phyloP scores from a whole-genome alignment of 1,140 invertebrate genomes.

The Drosophila triauraria region DNA sequence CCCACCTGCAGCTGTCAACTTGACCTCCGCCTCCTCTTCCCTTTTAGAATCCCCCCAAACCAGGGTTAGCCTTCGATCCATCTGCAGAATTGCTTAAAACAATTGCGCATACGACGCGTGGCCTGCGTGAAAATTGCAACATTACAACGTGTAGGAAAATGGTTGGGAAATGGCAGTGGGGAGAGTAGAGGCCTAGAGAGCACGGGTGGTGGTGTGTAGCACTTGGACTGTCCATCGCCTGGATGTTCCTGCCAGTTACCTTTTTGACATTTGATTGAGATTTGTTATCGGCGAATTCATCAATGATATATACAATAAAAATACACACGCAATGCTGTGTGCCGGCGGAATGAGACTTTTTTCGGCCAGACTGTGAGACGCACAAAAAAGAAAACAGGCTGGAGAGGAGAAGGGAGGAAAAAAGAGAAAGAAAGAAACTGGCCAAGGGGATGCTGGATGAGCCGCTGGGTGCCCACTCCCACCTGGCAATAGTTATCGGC shows the following conservation, averaged over 20 bases:
- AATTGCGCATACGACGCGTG: slow-evolving; percentile 82
- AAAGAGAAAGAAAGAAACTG: slow-evolving; percentile 1
- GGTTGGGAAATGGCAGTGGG: neutral
- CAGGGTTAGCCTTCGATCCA: neutral
- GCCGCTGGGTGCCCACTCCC: slow-evolving; percentile 20
- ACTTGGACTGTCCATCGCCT: slow-evolving; percentile 41
- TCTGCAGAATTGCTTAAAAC: slow-evolving; percentile 61
- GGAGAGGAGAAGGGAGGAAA: neutral
- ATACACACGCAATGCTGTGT: slow-evolving; percentile 45
- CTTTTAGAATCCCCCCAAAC: neutral
- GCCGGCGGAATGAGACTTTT: slow-evolving; percentile 1
- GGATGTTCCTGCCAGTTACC: slow-evolving; percentile 77
- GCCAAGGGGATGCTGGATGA: too few species aligned
- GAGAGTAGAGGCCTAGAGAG: neutral
- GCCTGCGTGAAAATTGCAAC: slow-evolving; percentile 82
- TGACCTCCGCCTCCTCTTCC: neutral
- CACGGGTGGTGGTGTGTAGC: neutral
- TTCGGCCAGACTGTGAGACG: slow-evolving; percentile 54
- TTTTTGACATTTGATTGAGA: slow-evolving; percentile 85
- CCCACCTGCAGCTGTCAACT: slow-evolving; percentile 45
- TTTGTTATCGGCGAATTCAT: slow-evolving; percentile 85
- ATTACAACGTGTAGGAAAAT: slow-evolving; percentile 65
- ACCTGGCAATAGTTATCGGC: slow-evolving; percentile 74
- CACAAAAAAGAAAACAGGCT: slow-evolving; percentile 34
- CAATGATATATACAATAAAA: slow-evolving; percentile 85